Percentiles rank a stretch among this genome's conserved stretches.
Evolutionary conservation across 2,888 invertebrate species (phyloP).

Genomic region (Himalopsyche japonica): DNA sequence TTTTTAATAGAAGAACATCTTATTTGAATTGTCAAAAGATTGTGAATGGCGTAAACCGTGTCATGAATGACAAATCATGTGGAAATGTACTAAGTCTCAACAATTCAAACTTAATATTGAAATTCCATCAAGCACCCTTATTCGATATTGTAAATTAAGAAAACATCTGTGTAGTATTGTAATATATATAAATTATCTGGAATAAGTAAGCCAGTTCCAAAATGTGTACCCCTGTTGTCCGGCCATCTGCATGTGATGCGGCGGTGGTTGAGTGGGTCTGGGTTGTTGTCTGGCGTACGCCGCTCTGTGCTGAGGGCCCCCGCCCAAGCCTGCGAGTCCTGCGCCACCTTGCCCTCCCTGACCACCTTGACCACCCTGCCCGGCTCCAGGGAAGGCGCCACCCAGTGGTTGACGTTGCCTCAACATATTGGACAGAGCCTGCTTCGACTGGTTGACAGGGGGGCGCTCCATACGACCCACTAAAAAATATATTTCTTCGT

Average conservation of each 20-base stretch:
- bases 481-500: neutral
- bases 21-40: too few species aligned
- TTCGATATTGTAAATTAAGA: too few species aligned
- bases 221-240: constrained; percentile 44
- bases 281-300: constrained; percentile 43
- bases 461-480: constrained; percentile 48
- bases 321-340: neutral
- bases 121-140: too few species aligned
- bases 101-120: too few species aligned
- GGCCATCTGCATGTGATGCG: constrained; percentile 45
- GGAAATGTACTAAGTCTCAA: too few species aligned
- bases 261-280: constrained; percentile 40
- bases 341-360: constrained; percentile 44
- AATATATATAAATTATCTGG: too few species aligned
- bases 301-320: constrained; percentile 41
- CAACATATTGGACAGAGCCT: constrained; percentile 84
- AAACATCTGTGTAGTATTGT: too few species aligned
- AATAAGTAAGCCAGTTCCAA: neutral
- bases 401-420: constrained; percentile 70
- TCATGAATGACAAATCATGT: too few species aligned
- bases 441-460: constrained; percentile 75
- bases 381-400: constrained; percentile 23
- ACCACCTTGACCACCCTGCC: constrained; percentile 47
- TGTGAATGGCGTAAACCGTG: too few species aligned
- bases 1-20: too few species aligned